Base-by-base conservation (phyloP, 2,113 vertebrate genomes). In the Notarius quadriscutis region DNA sequence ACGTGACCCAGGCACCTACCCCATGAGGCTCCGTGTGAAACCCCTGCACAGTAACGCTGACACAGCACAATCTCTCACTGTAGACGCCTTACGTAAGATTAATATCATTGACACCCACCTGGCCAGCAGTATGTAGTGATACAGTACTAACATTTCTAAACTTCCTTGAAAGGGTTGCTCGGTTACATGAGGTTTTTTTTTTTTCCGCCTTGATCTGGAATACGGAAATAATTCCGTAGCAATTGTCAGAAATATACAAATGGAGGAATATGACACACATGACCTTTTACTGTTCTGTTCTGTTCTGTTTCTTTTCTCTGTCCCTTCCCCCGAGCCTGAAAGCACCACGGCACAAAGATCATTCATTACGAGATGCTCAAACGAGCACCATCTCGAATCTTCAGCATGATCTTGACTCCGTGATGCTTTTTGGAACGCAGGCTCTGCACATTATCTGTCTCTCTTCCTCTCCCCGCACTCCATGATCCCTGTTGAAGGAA, bases 401-500 rank as follows among this genome's bases (percentile, higher is more conserved):
- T 34, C n/a, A 63, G 67, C 75, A 41, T 81, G 63, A n/a, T 71
- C 30, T 65, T 41, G 55, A 63, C 71, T 57, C 71, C 12, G 48
- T 50, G 72, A 77, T 87, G 87, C 81, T 84, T 87, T 84, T 84
- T 65, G 58, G 34, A 55, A 58, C 65, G 27, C 72, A 83, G 58
- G 72, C 81, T 57, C 81, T 67, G 60, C 63, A 81, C 60, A n/a
- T 55, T 1, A 25, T 75, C 17, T 65, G 1, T 9, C 22, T 84
- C 15, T 30, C 51, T 53, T 25, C 60, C 80, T 80, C 4, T 87
- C 25, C 53, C 92, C 92, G 92, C 89, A 91, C 92, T 92, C 92
- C 91, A 92, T 91, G 88, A 92, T 90, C 71, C 69, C 81, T 84
- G 75, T 88, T 55, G 80, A 85, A 25, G 87, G 83, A 89, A 86